Evolutionary conservation across 2,888 invertebrate species (phyloP).

Genomic region (Hirtodrosophila histrioides): DNA sequence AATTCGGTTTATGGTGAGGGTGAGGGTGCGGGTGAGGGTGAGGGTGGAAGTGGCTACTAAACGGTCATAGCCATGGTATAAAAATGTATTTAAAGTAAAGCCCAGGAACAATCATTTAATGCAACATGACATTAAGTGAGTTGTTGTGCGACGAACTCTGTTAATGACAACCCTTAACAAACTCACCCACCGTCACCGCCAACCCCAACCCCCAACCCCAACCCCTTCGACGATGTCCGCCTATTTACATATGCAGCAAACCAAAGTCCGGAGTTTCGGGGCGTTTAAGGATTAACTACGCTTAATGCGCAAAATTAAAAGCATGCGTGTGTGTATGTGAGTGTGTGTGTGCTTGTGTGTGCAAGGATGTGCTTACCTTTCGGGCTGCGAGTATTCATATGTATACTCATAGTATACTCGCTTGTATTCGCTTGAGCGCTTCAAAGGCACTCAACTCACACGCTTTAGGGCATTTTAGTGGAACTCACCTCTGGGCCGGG

Average conservation of each 20-base stretch:
- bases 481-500: slow-evolving; percentile 41
- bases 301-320: slow-evolving; percentile 78
- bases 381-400: slow-evolving; percentile 8
- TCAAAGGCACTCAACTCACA: slow-evolving; percentile 64
- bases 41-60: slow-evolving; percentile 45
- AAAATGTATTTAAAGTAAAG: slow-evolving; percentile 69
- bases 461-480: slow-evolving; percentile 66
- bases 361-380: slow-evolving; percentile 34
- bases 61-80: slow-evolving; percentile 51
- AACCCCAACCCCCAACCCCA: not conserved
- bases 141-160: slow-evolving; percentile 43
- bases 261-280: slow-evolving; percentile 29
- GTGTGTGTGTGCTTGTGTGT: slow-evolving; percentile 25
- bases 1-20: slow-evolving; percentile 11
- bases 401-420: slow-evolving; percentile 7
- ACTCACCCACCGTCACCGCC: not conserved
- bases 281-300: slow-evolving; percentile 70
- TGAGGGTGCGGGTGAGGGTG: not conserved
- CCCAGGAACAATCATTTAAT: slow-evolving; percentile 71
- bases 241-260: slow-evolving; percentile 47
- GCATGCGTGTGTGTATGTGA: slow-evolving; percentile 51
- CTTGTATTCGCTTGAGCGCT: slow-evolving; percentile 35
- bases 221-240: slow-evolving; percentile 8
- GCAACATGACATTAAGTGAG: slow-evolving; percentile 77
- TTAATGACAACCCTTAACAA: slow-evolving; percentile 59